A percentile compares a stretch with the other conserved stretches of the same genome.
These are phyloP conservation scores for Linurgus olivaceus DNA, from an alignment of 2,797 vertebrate species.

Conservation along the genomic window DNA sequence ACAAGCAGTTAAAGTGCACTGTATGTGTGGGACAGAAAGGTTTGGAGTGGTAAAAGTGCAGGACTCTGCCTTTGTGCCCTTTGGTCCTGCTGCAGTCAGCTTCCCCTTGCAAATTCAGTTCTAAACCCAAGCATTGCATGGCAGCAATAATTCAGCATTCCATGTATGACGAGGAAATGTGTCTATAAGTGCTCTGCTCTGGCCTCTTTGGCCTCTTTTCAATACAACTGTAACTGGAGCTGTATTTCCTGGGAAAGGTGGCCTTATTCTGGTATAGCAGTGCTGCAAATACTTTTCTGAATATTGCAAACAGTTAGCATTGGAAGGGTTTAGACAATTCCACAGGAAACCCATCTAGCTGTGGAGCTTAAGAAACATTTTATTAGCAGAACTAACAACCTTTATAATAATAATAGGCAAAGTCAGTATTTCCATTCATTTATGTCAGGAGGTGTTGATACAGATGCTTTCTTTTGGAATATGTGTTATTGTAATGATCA, in stretches of 20 bases:
- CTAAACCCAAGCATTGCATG: background rate
- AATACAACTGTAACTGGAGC: constrained; percentile 49
- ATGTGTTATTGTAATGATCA: constrained; percentile 52
- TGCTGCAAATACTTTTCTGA: constrained; percentile 62
- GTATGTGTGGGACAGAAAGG: background rate
- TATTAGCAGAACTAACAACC: constrained; percentile 59
- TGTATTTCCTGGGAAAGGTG: constrained; percentile 58
- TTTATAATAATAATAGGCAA: constrained; percentile 53
- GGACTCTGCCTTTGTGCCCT: background rate
- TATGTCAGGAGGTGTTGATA: constrained; percentile 45
- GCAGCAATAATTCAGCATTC: constrained; percentile 30
- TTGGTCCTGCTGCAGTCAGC: background rate
- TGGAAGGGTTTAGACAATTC: constrained; percentile 62
- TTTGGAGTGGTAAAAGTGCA: background rate
- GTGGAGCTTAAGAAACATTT: constrained; percentile 58
- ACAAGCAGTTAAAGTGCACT: background rate
- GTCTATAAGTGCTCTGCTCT: constrained; percentile 27
- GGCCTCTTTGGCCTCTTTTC: constrained; percentile 51
- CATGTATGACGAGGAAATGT: constrained; percentile 17
- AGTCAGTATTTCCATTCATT: constrained; percentile 38
- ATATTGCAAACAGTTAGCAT: constrained; percentile 55
- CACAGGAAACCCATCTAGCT: constrained; percentile 68
- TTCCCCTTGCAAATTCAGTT: background rate
- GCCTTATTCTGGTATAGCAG: constrained; percentile 37
- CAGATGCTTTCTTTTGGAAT: constrained; percentile 37